Evolutionary conservation across 2,113 vertebrate genomes (phyloP), one percentile per base, ranked within the genome.

Genomic region (Zosterops lateralis): DNA sequence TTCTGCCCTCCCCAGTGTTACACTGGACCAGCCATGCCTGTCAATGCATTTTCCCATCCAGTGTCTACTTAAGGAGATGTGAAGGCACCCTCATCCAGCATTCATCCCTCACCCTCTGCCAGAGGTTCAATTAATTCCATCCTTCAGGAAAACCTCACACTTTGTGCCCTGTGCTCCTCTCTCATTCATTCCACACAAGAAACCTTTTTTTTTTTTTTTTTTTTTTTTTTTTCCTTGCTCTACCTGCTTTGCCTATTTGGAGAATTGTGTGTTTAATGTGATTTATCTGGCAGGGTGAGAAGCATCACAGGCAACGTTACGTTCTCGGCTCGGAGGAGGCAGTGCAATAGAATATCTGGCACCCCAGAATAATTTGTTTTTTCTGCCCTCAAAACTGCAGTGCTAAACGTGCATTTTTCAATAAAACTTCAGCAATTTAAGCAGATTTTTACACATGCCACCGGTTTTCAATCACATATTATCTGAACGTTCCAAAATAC

Each of bases 141-240:
- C 96, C 92, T 96, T 84, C 94, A 96, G 74, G 93, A 97, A 96
- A 97, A 96, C 61, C 95, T 92, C 61, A 65, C 34, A 48, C 84
- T 93, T 86, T 82, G 71, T 80, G 73, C 67, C 58, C 80, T 81
- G 50, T 24, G 80, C 92, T 95, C 95, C 71, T 91, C 76, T 74
- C 66, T 25, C 92, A 57, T 96, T 95, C 95, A 95, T 94, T 89
- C 87, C 87, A 31, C 62, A 90, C 67, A 56, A 78, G 61, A 60
- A 77, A 84, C 36, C 57, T 77, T 82, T 61, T 75, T 58, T 53
- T 51, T 79, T 20, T 16, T 61, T 75, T 58, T 77, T 61, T 75
- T 58, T 77, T 82, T 61, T 75, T 58, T 53, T 51, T 79, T 19
- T 75, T 11, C 78, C 29, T 47, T 48, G 32, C 73, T 87, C 40